Evolutionary conservation across 2,113 vertebrate genomes (phyloP).

Genomic region (Smithornis capensis): DNA sequence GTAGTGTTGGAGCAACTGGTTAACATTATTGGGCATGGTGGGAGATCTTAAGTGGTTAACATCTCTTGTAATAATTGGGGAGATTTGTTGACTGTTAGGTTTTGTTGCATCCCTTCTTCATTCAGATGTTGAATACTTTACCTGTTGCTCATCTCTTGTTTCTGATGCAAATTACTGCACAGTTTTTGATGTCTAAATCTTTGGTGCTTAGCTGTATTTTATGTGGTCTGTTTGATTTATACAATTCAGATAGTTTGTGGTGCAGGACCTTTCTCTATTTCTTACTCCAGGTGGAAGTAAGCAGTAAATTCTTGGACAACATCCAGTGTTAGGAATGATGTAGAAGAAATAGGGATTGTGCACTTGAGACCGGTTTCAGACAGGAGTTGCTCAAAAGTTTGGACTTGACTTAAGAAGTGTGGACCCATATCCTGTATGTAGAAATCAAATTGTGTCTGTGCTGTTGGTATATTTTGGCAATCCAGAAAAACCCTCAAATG

Average conservation of each 20-base stretch:
- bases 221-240: background rate
- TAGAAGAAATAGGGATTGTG: background rate
- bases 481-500: fast-evolving
- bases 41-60: background rate
- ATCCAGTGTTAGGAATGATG: background rate
- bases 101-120: background rate
- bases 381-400: background rate
- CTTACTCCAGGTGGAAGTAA: background rate
- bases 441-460: background rate
- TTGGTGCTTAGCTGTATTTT: background rate
- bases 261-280: background rate
- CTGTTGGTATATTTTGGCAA: background rate
- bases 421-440: fast-evolving
- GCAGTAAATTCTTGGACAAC: background rate
- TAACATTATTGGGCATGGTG: background rate
- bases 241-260: background rate
- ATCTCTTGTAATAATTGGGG: background rate
- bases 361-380: background rate
- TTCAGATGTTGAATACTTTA: background rate
- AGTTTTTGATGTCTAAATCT: background rate
- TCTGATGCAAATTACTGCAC: background rate
- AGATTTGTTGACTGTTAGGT: background rate
- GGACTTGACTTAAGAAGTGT: background rate
- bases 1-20: background rate
- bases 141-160: background rate